Evolutionary conservation across 2,888 invertebrate genomes (phyloP), one percentile per base, ranked within the genome.

Genomic region (Belgica antarctica): DNA sequence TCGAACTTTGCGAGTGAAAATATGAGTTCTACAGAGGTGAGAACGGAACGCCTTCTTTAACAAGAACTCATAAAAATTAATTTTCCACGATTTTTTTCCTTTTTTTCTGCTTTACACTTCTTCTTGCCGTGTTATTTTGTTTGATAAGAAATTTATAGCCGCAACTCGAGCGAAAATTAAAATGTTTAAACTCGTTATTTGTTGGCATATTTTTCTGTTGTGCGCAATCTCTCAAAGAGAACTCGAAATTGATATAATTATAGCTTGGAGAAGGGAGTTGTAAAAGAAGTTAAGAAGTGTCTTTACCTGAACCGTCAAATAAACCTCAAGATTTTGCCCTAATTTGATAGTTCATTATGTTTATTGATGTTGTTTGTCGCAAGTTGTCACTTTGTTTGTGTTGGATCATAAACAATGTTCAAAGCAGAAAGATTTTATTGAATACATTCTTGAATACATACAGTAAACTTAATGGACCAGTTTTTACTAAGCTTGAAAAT

Each of bases 111-210:
- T n/a, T 52, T 59, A 27, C 59, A 59, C 59, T n/a, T 19, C n/a
- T 10, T 10, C n/a, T 59, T 59, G 22, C 59, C 59, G 25, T 59
- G 59, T 24, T 59, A 27, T 59, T n/a, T n/a, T n/a, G n/a, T n/a
- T 59, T 59, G 59, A 59, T 59, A 59, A 59, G 59, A 59, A 59
- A 59, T 59, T 59, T 59, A 59, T 59, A 59, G 59, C 59, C 27
- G 27, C 27, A 27, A 19, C 24, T 52, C 24, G 22, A 24, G 52
- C 25, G 27, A 59, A 25, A 46, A 59, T 59, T 59, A 59, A 59
- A 59, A 59, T 59, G 59, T 59, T 59, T 52, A 52, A 52, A 52
- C 19, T 52, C 22, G 22, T 52, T 52, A 52, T 52, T 52, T 52
- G 52, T 52, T 22, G 22, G 52, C 52, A 22, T 52, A 31, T n/a